Evolutionary conservation across 2,888 invertebrate genomes (phyloP), one percentile per base, ranked within the genome.

Genomic region (Athalia cordata): DNA sequence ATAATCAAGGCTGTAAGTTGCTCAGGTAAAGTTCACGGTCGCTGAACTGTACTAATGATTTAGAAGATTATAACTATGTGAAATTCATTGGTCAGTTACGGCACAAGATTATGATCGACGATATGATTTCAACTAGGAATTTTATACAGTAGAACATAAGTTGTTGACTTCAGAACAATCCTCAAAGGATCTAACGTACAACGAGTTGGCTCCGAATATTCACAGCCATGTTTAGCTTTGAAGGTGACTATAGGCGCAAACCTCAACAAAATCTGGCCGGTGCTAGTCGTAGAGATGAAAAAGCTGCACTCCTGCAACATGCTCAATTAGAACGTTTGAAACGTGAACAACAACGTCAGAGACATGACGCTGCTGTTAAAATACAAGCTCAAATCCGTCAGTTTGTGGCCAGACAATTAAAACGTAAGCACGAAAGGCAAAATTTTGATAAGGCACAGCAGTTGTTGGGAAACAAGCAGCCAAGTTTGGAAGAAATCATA

Each of bases 201-300:
- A 9, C 50, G 2, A 9, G 29, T 75, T 52, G 9, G 43, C 29
- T 52, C 15, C 50, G 6, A 6, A 52, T 13, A 59, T n/a, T 3
- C n/a, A 55, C 9, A 62, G 86, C 75, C 64, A 92, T 93, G 91
- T 94, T 93, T 85, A 93, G 95, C 86, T 98, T 98, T 89, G 98
- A 98, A 90, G 98, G 98, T 78, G 96, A 98, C 89, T 96, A 95
- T 89, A 94, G 96, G 86, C 93, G 95, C 72, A 95, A 94, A 90
- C 98, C 98, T 7, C 94, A 95, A 86, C 98, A 98, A 91, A 97
- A 96, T 90, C 92, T 98, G 83, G 95, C 97, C 80, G 98, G 98
- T 79, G 95, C 95, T n/a, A 96, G 96, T 87, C 93, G 92, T 78
- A 93, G 94, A 82, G 93, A 95, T 81, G 95, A 93, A 67, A 91